Conservation (phyloP, 1,140 invertebrate genomes). For the Lordiphosa clarofinis region DNA sequence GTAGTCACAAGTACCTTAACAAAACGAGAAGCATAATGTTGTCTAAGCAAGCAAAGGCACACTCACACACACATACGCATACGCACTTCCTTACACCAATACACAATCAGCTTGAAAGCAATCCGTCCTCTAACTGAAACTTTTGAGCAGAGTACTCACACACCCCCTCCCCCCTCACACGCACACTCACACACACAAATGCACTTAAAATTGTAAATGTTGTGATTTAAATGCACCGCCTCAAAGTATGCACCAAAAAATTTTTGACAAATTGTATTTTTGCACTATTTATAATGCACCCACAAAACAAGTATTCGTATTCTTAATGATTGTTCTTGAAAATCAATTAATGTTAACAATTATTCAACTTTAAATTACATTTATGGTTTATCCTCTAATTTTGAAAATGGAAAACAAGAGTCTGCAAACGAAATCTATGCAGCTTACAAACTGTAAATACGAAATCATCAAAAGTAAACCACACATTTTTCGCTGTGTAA, state of each 20-base stretch:
- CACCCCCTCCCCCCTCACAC: constrained; percentile 3
- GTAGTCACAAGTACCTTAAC: constrained; percentile 78
- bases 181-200: constrained; percentile 32
- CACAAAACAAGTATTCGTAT: constrained; percentile 18
- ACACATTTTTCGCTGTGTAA: constrained; percentile 57
- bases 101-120: constrained; percentile 73
- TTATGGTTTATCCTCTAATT: constrained; percentile 36
- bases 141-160: constrained; percentile 49
- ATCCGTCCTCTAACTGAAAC: constrained; percentile 70
- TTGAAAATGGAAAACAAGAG: constrained; percentile 40
- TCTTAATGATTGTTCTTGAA: too few relatives aligned
- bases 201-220: constrained; percentile 75
- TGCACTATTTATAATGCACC: constrained; percentile 73
- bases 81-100: constrained; percentile 27
- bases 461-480: constrained; percentile 22
- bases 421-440: constrained; percentile 42
- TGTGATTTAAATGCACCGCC: constrained; percentile 75
- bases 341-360: constrained; percentile 9
- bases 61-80: constrained; percentile 16
- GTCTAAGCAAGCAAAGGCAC: constrained; percentile 16
- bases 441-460: constrained; percentile 69
- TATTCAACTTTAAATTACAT: constrained; percentile 13
- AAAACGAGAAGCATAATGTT: constrained; percentile 37
- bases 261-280: constrained; percentile 73
- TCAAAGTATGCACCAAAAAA: constrained; percentile 69